Evolutionary conservation across 2,888 invertebrate genomes (phyloP).

Genomic region (Drosophila birchii): DNA sequence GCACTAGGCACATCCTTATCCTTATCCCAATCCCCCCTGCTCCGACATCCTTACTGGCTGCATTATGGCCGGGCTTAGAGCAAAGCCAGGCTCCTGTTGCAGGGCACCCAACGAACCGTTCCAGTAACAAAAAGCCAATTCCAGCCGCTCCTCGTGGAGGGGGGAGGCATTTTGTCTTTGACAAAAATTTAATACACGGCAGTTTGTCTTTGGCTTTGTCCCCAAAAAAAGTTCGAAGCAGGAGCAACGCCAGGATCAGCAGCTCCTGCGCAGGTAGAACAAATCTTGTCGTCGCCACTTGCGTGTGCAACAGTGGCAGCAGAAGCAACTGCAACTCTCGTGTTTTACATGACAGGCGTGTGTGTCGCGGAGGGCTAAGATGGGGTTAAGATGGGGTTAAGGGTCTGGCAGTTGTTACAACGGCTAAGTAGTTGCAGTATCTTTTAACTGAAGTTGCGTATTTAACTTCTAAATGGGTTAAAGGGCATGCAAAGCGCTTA

Average conservation of each 20-base stretch:
- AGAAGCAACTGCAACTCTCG: constrained; percentile 53
- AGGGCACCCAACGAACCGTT: constrained; percentile 65
- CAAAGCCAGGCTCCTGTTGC: constrained; percentile 37
- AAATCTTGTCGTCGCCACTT: constrained; percentile 77
- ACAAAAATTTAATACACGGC: constrained; percentile 77
- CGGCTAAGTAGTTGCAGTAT: constrained; percentile 34
- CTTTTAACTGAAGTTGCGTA: constrained; percentile 21
- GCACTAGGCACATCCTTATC: constrained; percentile 33
- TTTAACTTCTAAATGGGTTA: constrained; percentile 8
- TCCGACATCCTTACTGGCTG: constrained; percentile 32
- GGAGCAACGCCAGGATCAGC: constrained; percentile 13
- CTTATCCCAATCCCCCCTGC: background rate
- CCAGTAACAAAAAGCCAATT: constrained; percentile 67
- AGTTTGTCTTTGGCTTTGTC: constrained; percentile 75
- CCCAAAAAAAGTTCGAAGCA: constrained; percentile 30
- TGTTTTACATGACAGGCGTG: constrained; percentile 74
- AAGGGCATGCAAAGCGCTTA: background rate
- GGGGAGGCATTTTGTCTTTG: constrained; percentile 76
- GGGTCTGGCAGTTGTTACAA: constrained; percentile 30
- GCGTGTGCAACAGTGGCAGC: constrained; percentile 49
- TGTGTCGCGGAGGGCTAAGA: constrained; percentile 55
- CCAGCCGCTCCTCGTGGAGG: constrained; percentile 45
- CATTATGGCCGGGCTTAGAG: constrained; percentile 50
- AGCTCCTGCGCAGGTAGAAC: constrained; percentile 38
- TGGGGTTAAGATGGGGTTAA: constrained; percentile 39